A percentile compares a stretch with the other conserved stretches of the same genome.
Conservation (phyloP, 1,140 invertebrate species). For the Heliothis subflexa region DNA sequence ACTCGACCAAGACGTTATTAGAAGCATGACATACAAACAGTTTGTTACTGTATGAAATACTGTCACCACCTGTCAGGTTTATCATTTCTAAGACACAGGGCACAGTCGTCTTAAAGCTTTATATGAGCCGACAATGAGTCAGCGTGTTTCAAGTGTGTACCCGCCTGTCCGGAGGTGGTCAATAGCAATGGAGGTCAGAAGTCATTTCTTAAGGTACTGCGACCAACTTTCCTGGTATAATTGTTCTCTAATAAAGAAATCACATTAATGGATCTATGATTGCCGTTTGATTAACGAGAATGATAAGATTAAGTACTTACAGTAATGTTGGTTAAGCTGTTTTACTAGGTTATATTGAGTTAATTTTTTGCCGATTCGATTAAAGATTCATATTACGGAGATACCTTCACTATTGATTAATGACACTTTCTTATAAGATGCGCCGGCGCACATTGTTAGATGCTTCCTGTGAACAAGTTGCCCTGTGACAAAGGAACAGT, state of each 20-base stretch:
- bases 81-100: slow-evolving; percentile 4
- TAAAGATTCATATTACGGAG: slow-evolving; percentile 61
- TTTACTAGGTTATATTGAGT: slow-evolving; percentile 25
- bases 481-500: slow-evolving; percentile 12
- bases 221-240: slow-evolving; percentile 64
- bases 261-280: slow-evolving; percentile 74
- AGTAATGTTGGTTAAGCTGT: background rate
- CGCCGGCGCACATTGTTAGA: slow-evolving; percentile 19
- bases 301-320: slow-evolving; percentile 67
- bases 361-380: slow-evolving; percentile 69
- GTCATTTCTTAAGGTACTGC: slow-evolving; percentile 62
- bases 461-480: slow-evolving; percentile 23
- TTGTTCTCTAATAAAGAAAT: slow-evolving; percentile 75
- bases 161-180: background rate
- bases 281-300: slow-evolving; percentile 70
- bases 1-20: background rate
- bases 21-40: background rate
- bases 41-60: background rate
- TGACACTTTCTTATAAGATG: slow-evolving; percentile 64
- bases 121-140: slow-evolving; percentile 37
- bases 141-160: slow-evolving; percentile 21
- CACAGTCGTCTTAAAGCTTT: slow-evolving; percentile 15
- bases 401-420: slow-evolving; percentile 70
- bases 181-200: slow-evolving; percentile 60
- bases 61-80: slow-evolving; percentile 17